phyloP scores from a whole-genome alignment of 2,113 vertebrate genomes.

The Lagopus muta region DNA sequence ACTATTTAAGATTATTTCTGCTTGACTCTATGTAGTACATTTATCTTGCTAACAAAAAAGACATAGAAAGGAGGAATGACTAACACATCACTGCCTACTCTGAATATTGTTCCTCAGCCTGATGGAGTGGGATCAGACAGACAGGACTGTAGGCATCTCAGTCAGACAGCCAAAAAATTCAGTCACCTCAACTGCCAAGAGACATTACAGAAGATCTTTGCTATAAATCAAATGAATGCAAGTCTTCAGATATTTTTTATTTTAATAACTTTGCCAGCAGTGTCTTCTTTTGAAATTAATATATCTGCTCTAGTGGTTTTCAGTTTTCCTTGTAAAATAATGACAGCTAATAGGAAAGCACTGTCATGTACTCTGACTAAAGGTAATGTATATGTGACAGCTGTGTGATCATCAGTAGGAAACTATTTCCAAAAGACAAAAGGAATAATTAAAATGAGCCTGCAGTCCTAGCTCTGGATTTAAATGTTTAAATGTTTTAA shows the following conservation, averaged over 20 bases:
- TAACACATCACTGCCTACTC: not conserved
- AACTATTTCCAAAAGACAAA: conserved; percentile 75
- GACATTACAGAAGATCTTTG: not conserved
- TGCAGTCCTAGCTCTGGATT: conserved; percentile 74
- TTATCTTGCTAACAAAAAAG: not conserved
- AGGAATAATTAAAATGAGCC: conserved; percentile 77
- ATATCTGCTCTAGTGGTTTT: conserved; percentile 53
- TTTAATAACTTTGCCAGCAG: conserved; percentile 46
- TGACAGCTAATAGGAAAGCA: conserved; percentile 69
- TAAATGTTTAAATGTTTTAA: conserved; percentile 83
- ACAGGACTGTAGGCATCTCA: not conserved
- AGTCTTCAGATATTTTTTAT: conserved; percentile 10
- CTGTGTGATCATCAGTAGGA: conserved; percentile 61
- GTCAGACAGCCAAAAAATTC: not conserved
- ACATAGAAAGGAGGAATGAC: not conserved
- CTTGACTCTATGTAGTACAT: not conserved
- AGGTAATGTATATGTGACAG: conserved; percentile 74
- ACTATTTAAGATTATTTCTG: not conserved
- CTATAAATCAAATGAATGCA: not conserved
- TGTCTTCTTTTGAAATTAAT: conserved; percentile 61
- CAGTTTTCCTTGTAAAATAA: conserved; percentile 51
- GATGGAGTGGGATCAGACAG: not conserved
- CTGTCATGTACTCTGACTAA: conserved; percentile 55
- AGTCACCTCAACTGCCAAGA: not conserved
- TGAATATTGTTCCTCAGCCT: not conserved